Percentiles rank a stretch among this genome's conserved stretches.
These are phyloP conservation scores for Steromphala cineraria DNA, from an alignment of 2,888 invertebrate species.

Conservation along the genomic window DNA sequence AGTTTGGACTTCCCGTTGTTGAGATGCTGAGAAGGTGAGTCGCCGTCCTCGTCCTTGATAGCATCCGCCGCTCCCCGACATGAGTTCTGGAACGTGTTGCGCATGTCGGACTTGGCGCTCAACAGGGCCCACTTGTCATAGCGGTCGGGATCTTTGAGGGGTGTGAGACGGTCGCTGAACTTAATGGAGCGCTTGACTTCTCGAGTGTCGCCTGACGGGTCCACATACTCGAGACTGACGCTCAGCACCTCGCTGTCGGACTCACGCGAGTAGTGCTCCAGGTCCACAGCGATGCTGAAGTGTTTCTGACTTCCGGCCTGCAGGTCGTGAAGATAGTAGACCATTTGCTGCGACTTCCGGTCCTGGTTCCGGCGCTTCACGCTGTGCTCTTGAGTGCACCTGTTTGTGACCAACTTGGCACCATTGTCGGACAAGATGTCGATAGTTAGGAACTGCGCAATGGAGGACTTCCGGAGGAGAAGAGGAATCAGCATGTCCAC, in stretches of 20 bases:
- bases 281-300: constrained; percentile 44
- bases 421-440: constrained; percentile 43
- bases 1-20: constrained; percentile 44
- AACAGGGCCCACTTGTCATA: neutral
- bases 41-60: constrained; percentile 13
- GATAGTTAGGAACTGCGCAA: constrained; percentile 61
- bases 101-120: neutral
- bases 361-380: constrained; percentile 35
- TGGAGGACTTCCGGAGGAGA: constrained; percentile 59
- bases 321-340: constrained; percentile 58
- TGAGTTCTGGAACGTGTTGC: constrained; percentile 29
- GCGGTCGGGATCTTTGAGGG: neutral
- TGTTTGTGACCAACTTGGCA: constrained; percentile 41
- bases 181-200: constrained; percentile 2
- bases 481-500: constrained; percentile 66
- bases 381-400: constrained; percentile 52
- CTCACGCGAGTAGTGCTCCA: constrained; percentile 12
- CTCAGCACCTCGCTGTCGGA: constrained; percentile 9
- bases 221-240: constrained; percentile 37
- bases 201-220: constrained; percentile 26
- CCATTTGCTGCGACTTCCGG: constrained; percentile 33
- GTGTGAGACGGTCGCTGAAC: constrained; percentile 18
- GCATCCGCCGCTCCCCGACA: constrained; percentile 32
- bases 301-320: constrained; percentile 50
- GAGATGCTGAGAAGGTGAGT: constrained; percentile 37